Conservation (phyloP, 1,140 invertebrate genomes). For the Lycorma delicatula region DNA sequence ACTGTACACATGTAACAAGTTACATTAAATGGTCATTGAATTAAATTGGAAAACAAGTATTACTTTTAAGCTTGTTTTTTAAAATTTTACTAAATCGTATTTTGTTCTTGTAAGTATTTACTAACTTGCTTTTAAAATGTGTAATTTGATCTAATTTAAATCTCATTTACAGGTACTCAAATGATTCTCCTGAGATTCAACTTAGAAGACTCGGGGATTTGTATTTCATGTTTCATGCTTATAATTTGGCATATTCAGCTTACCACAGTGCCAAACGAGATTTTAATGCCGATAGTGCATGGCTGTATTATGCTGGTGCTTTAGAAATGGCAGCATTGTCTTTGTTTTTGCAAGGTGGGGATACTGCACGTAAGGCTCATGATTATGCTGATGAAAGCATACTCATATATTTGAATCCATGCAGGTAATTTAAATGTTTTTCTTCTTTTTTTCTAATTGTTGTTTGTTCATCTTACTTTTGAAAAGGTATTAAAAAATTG, state of each 20-base stretch:
- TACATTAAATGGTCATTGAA: too few species aligned
- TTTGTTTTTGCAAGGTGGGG: slow-evolving; percentile 75
- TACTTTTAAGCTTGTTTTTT: too few species aligned
- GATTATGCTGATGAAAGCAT: slow-evolving; percentile 94
- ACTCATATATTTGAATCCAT: slow-evolving; percentile 77
- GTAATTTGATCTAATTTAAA: too few species aligned
- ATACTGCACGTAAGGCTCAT: slow-evolving; percentile 61
- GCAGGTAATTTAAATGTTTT: slow-evolving; percentile 68
- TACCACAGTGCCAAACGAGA: slow-evolving; percentile 95
- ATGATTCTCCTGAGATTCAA: slow-evolving; percentile 88
- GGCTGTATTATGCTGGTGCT: slow-evolving; percentile 93
- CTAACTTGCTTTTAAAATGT: too few species aligned
- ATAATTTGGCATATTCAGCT: slow-evolving; percentile 81
- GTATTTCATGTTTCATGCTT: slow-evolving; percentile 94
- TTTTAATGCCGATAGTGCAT: slow-evolving; percentile 92
- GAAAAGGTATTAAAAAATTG: too few species aligned
- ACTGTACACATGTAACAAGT: too few species aligned
- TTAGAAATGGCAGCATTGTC: slow-evolving; percentile 91
- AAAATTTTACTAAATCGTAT: too few species aligned
- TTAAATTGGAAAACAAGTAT: too few species aligned
- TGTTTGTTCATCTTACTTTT: too few species aligned
- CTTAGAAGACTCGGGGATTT: slow-evolving; percentile 86
- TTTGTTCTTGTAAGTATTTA: too few species aligned
- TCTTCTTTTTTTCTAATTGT: too few species aligned
- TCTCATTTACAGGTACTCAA: slow-evolving; percentile 57